A percentile compares a stretch with the other conserved stretches of the same genome.
phyloP scores from a whole-genome alignment of 1,140 invertebrate species.

The Sitophilus oryzae region DNA sequence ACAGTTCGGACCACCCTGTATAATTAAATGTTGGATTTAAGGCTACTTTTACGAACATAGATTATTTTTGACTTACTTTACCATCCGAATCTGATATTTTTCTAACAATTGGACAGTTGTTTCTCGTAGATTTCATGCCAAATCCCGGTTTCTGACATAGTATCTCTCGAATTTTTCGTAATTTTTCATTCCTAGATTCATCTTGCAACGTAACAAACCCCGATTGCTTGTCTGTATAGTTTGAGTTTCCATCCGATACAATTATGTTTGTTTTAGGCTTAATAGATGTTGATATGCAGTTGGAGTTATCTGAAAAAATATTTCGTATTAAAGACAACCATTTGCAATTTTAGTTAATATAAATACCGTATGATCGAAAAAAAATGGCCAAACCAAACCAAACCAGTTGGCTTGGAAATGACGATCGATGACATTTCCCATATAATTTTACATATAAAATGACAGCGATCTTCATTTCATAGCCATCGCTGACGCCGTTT shows the following conservation, averaged over 20 bases:
- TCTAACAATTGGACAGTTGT: conserved; percentile 50
- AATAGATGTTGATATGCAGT: not conserved
- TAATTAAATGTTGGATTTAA: no score
- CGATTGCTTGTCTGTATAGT: conserved; percentile 31
- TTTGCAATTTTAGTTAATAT: no score
- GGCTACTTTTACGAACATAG: no score
- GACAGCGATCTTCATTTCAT: no score
- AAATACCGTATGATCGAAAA: no score
- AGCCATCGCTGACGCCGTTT: no score
- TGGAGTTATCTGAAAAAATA: conserved; percentile 1
- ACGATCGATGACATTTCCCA: no score
- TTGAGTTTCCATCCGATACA: conserved; percentile 9
- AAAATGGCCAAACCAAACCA: no score
- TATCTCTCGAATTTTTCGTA: conserved; percentile 64
- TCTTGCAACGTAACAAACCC: conserved; percentile 35
- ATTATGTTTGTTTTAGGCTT: not conserved
- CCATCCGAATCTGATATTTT: conserved; percentile 19
- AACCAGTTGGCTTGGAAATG: no score
- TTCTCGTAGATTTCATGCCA: conserved; percentile 44
- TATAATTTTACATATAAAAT: no score
- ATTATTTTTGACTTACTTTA: conserved; percentile 4
- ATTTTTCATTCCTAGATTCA: conserved; percentile 50
- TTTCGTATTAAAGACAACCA: no score
- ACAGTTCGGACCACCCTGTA: no score
- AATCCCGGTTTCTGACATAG: conserved; percentile 57